Conservation (phyloP, 2,113 vertebrate genomes). For the Sporophila hypoxantha region DNA sequence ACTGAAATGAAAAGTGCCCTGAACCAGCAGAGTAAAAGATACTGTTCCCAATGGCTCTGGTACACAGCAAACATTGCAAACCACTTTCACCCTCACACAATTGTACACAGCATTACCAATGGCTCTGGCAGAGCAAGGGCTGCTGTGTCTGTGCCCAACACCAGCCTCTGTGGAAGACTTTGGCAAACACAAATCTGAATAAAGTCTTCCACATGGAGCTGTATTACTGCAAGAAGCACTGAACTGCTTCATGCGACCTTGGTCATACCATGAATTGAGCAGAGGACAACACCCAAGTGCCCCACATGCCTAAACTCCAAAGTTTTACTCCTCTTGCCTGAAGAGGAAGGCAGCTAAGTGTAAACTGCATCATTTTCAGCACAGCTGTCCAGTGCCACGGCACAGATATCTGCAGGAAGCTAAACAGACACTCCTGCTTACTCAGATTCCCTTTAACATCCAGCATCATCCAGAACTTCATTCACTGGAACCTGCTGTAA, state of each 20-base stretch:
- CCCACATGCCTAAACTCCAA: background rate
- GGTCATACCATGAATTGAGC: background rate
- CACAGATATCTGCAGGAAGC: background rate
- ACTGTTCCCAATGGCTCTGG: background rate
- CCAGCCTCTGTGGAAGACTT: background rate
- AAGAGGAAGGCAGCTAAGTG: background rate
- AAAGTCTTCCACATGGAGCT: background rate
- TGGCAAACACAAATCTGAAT: background rate
- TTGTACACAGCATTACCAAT: background rate
- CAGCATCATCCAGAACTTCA: background rate
- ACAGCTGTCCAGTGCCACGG: background rate
- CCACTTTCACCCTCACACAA: background rate
- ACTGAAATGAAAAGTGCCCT: conserved; percentile 53
- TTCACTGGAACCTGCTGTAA: background rate
- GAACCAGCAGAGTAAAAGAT: conserved; percentile 60
- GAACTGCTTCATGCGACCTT: background rate
- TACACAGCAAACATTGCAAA: background rate
- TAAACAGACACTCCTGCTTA: background rate
- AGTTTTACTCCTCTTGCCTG: background rate
- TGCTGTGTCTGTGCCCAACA: background rate
- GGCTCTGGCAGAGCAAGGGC: background rate
- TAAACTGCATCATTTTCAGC: background rate
- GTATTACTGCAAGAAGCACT: background rate
- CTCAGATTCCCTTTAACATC: background rate
- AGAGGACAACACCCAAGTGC: background rate